Evolutionary conservation across 2,797 vertebrate genomes (phyloP).

Genomic region (Xenopus petersii): DNA sequence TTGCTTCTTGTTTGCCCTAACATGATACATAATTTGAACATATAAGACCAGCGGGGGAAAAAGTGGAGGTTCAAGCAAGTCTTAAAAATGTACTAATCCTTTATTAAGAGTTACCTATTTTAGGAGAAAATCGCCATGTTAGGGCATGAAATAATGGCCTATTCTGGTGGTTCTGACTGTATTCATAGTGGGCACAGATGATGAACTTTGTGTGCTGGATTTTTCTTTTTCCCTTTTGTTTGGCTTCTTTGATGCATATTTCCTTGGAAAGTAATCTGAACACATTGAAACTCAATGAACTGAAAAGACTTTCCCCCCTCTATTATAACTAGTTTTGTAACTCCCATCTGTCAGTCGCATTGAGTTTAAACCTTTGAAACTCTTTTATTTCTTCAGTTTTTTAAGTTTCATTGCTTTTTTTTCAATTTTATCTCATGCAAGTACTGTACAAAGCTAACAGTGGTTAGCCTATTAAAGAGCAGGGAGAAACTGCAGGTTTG

Average conservation of each 20-base stretch:
- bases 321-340: not conserved
- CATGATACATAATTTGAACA: no score
- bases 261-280: not conserved
- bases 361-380: not conserved
- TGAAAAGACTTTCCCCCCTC: not conserved
- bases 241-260: not conserved
- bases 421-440: not conserved
- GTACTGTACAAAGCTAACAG: slow-evolving; percentile 15
- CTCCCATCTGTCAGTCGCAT: not conserved
- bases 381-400: not conserved
- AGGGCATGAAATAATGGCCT: no score
- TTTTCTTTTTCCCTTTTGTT: not conserved
- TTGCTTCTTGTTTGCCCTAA: no score
- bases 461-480: slow-evolving; percentile 9
- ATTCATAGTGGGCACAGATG: no score
- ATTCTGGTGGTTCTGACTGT: no score
- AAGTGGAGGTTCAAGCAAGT: no score
- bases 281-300: no score
- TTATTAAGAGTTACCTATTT: no score
- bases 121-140: no score
- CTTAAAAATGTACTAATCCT: no score
- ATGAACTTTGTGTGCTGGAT: no score
- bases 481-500: slow-evolving; percentile 4
- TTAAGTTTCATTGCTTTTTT: slow-evolving; percentile 3
- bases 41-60: no score